These are phyloP conservation scores for Anolis apletophallus DNA, from an alignment of 2,797 vertebrate species.

Conservation along the genomic window DNA sequence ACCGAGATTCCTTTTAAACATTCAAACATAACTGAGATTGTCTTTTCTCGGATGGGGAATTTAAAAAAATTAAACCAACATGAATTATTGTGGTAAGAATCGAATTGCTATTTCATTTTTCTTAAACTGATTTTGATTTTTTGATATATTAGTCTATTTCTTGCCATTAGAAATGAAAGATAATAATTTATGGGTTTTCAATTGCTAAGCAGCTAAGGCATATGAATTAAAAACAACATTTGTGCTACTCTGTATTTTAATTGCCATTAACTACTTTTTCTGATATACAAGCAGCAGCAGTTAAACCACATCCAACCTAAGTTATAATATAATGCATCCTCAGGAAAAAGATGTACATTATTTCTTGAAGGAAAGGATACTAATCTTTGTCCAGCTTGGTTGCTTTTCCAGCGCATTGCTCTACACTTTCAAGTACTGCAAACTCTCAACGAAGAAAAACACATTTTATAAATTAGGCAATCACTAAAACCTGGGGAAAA, in stretches of 20 bases:
- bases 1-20: not conserved
- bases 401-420: not conserved
- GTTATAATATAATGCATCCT: not conserved
- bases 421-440: not conserved
- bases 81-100: not conserved
- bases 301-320: not conserved
- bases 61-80: not conserved
- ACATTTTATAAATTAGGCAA: not conserved
- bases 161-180: not conserved
- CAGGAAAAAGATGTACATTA: slow-evolving; percentile 1
- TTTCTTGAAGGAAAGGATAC: not conserved
- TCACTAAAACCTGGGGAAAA: not conserved
- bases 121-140: not conserved
- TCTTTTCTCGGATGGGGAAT: not conserved
- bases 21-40: not conserved
- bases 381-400: not conserved
- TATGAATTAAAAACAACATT: slow-evolving; percentile 24
- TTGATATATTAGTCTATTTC: not conserved
- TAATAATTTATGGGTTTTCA: slow-evolving; percentile 15
- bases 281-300: not conserved
- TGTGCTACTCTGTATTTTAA: slow-evolving; percentile 2
- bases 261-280: not conserved
- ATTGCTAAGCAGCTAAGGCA: not conserved
- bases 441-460: not conserved
- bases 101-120: not conserved